Conservation (phyloP, 2,113 vertebrate genomes). For the Sapayoa aenigma region DNA sequence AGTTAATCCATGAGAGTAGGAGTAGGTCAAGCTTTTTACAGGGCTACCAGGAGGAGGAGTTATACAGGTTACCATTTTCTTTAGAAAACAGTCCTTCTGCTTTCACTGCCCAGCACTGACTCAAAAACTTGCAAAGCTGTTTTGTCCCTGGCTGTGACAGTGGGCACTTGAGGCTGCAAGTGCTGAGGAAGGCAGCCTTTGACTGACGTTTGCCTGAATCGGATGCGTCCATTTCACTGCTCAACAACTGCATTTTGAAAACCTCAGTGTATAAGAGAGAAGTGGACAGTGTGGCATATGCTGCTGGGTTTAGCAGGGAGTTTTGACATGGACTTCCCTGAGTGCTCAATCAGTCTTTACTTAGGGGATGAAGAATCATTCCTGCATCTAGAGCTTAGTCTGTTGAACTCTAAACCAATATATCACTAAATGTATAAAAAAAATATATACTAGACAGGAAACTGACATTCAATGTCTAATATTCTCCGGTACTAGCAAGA, state of each 20-base stretch:
- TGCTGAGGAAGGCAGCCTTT: neutral
- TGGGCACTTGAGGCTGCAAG: neutral
- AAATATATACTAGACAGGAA: neutral
- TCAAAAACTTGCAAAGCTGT: neutral
- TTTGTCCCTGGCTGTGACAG: neutral
- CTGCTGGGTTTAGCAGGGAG: neutral
- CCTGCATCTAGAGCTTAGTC: neutral
- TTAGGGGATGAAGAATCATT: neutral
- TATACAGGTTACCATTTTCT: neutral
- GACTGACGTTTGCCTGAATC: neutral
- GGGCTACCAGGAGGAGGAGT: neutral
- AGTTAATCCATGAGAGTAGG: neutral
- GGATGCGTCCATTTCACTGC: neutral
- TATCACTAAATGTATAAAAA: too few species aligned
- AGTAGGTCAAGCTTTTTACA: neutral
- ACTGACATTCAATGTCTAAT: neutral
- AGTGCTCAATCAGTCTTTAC: neutral
- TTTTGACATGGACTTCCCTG: neutral
- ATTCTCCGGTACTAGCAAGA: neutral
- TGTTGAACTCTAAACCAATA: neutral
- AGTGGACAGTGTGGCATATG: neutral
- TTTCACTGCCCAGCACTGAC: neutral
- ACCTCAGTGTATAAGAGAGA: fast-evolving
- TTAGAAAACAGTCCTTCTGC: neutral
- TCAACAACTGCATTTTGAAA: neutral